Conservation (phyloP, 2,888 invertebrate species). For the Aporophyla nigra region DNA sequence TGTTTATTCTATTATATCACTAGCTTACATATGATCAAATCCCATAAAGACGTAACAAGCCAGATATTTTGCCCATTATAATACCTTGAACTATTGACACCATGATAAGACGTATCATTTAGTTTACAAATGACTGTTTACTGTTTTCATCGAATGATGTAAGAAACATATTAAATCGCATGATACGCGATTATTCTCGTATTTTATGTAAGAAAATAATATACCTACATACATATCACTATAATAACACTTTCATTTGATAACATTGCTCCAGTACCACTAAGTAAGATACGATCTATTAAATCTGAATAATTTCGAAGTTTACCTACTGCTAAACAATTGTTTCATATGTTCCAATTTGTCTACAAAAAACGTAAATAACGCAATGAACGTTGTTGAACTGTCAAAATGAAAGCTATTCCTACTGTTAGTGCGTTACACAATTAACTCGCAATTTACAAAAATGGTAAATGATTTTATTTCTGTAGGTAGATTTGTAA, state of each 20-base stretch:
- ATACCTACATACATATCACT: not conserved
- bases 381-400: too few relatives aligned
- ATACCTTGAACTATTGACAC: conserved; percentile 70
- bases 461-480: too few relatives aligned
- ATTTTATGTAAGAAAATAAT: conserved; percentile 14
- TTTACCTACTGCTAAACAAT: too few relatives aligned
- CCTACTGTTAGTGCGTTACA: too few relatives aligned
- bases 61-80: conserved; percentile 13
- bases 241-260: conserved; percentile 45
- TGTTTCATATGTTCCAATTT: too few relatives aligned
- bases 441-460: too few relatives aligned
- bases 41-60: not conserved
- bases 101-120: conserved; percentile 67
- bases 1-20: not conserved
- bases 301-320: too few relatives aligned
- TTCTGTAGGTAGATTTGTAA: too few relatives aligned
- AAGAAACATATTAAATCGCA: conserved; percentile 61
- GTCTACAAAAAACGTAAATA: too few relatives aligned
- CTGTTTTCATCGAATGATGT: conserved; percentile 71
- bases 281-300: too few relatives aligned
- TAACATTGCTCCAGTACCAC: conserved; percentile 1
- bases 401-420: too few relatives aligned
- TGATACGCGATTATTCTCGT: conserved; percentile 15
- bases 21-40: not conserved
- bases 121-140: conserved; percentile 65